Evolutionary conservation across 2,888 invertebrate species (phyloP).

Genomic region (Bembecia ichneumoniformis): DNA sequence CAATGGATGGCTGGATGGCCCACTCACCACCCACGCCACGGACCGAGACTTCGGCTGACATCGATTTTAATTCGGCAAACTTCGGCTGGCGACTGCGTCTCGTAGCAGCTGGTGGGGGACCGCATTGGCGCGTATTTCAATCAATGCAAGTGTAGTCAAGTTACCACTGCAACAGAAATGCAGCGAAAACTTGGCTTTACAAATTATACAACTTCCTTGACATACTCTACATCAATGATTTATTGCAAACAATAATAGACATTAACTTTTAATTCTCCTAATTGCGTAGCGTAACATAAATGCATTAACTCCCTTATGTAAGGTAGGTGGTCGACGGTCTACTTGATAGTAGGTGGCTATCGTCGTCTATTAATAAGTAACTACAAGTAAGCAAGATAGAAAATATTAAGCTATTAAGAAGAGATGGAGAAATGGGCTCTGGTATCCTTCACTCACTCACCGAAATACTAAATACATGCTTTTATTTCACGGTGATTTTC

Average conservation of each 20-base stretch:
- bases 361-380: no score
- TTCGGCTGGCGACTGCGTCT: slow-evolving; percentile 46
- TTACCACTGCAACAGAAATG: not conserved
- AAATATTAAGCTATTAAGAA: no score
- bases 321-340: no score
- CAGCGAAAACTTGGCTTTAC: no score
- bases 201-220: not conserved
- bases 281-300: no score
- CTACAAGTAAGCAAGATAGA: no score
- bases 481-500: no score
- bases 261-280: not conserved
- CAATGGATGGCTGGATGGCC: slow-evolving; percentile 32
- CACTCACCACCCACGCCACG: slow-evolving; percentile 21
- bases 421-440: no score
- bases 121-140: not conserved
- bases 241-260: not conserved
- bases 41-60: slow-evolving; percentile 47
- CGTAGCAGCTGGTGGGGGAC: not conserved
- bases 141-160: not conserved
- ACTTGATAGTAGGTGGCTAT: no score
- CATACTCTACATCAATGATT: not conserved
- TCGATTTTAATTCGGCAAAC: slow-evolving; percentile 53
- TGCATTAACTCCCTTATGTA: no score
- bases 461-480: no score
- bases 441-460: no score